Percentiles rank a stretch among this genome's conserved stretches.
Conservation (phyloP, 2,113 vertebrate species). For the Cichladusa arquata region DNA sequence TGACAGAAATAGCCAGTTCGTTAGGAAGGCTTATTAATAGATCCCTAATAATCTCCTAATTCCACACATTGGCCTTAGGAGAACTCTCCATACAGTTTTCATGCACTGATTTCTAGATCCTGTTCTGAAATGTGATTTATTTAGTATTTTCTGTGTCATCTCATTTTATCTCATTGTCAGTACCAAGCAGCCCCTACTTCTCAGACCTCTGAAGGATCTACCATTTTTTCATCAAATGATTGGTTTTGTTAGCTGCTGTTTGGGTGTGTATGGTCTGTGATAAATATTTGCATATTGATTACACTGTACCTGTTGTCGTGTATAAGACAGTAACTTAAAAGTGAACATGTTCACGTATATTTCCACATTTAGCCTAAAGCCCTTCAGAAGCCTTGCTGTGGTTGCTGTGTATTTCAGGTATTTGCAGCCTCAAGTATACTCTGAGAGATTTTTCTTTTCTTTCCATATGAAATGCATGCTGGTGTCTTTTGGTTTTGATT, state of each 20-base stretch:
- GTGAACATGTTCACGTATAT: background rate
- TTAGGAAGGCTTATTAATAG: background rate
- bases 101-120: background rate
- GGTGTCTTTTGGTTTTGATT: background rate
- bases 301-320: background rate
- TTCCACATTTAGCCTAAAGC: background rate
- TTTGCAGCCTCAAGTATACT: background rate
- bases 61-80: background rate
- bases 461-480: rapidly evolving
- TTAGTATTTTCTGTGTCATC: background rate
- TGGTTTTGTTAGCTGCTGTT: background rate
- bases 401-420: background rate
- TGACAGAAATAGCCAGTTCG: background rate
- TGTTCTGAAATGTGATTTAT: background rate
- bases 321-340: background rate
- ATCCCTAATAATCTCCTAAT: background rate
- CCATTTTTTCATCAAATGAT: background rate
- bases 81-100: background rate
- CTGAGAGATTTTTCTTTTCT: background rate
- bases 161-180: background rate
- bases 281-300: background rate
- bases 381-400: background rate
- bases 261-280: background rate
- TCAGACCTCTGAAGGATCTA: background rate
- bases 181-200: background rate